These are phyloP conservation scores for Channa argus DNA, from an alignment of 2,113 vertebrate genomes.

Conservation along the genomic window DNA sequence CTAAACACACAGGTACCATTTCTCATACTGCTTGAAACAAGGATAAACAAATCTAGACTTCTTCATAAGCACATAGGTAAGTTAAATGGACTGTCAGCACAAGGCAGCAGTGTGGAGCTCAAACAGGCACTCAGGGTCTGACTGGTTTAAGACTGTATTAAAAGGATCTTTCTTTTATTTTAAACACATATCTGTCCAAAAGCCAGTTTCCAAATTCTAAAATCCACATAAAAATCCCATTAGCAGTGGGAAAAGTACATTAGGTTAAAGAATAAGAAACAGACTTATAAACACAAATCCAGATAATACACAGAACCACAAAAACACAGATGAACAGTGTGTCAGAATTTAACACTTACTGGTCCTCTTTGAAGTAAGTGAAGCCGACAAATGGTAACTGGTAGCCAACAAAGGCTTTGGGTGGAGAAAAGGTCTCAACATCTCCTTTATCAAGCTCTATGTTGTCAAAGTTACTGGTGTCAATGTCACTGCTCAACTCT, in stretches of 20 bases:
- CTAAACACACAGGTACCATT: neutral
- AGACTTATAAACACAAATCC: neutral
- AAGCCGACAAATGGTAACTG: slow-evolving; percentile 98
- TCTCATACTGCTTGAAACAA: neutral
- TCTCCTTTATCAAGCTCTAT: slow-evolving; percentile 93
- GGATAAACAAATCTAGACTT: slow-evolving; percentile 22
- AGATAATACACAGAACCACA: neutral
- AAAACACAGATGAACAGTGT: slow-evolving; percentile 3
- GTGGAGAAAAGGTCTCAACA: slow-evolving; percentile 93
- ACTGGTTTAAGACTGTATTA: slow-evolving; percentile 36
- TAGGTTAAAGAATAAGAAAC: neutral
- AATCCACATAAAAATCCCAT: neutral
- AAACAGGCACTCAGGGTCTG: slow-evolving; percentile 71
- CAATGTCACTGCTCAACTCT: slow-evolving; percentile 94
- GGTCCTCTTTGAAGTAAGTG: slow-evolving; percentile 96
- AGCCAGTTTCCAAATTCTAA: slow-evolving; percentile 15
- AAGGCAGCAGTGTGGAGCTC: slow-evolving; percentile 72
- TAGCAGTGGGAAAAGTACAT: neutral
- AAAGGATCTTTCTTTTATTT: slow-evolving; percentile 32
- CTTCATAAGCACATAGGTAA: slow-evolving; percentile 18
- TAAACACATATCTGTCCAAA: slow-evolving; percentile 22
- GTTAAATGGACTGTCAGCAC: slow-evolving; percentile 58
- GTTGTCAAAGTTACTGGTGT: slow-evolving; percentile 98
- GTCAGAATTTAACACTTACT: slow-evolving; percentile 83
- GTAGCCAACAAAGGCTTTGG: slow-evolving; percentile 96